Evolutionary conservation across 2,797 vertebrate species (phyloP).

Genomic region (Acanthornis magna): DNA sequence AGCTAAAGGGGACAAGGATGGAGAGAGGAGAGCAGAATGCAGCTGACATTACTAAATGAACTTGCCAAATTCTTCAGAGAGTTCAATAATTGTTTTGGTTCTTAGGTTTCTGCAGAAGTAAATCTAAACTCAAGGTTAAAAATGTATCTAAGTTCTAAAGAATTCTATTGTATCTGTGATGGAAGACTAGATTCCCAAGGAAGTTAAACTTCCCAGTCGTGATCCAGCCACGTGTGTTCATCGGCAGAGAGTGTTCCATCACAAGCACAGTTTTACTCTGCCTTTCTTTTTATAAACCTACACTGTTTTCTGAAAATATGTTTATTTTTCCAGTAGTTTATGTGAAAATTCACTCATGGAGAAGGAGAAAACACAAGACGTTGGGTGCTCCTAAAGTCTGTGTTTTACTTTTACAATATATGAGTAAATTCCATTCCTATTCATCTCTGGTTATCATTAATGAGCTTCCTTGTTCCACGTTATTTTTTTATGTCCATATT

Average conservation of each 20-base stretch:
- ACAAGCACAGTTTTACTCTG: background rate
- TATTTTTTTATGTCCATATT: background rate
- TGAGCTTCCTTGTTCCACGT: background rate
- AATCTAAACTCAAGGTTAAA: background rate
- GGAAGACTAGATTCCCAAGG: background rate
- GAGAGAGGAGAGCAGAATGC: background rate
- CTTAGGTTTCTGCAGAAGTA: background rate
- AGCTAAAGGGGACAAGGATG: slow-evolving; percentile 65
- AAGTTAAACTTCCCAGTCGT: background rate
- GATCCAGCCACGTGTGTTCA: background rate
- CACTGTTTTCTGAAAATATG: background rate
- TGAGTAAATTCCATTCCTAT: background rate
- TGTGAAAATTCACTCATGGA: background rate
- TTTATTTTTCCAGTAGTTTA: background rate
- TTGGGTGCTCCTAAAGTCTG: background rate
- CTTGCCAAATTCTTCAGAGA: background rate
- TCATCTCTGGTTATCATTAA: background rate
- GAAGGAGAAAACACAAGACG: background rate
- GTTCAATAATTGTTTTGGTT: background rate
- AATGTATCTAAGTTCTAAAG: background rate
- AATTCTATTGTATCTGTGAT: background rate
- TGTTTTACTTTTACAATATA: background rate
- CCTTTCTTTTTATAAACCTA: background rate
- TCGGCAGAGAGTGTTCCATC: background rate
- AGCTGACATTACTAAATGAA: background rate